Evolutionary conservation across 2,797 vertebrate species (phyloP), one percentile per base, ranked within the genome.

Genomic region (Gallinago nigripennis): DNA sequence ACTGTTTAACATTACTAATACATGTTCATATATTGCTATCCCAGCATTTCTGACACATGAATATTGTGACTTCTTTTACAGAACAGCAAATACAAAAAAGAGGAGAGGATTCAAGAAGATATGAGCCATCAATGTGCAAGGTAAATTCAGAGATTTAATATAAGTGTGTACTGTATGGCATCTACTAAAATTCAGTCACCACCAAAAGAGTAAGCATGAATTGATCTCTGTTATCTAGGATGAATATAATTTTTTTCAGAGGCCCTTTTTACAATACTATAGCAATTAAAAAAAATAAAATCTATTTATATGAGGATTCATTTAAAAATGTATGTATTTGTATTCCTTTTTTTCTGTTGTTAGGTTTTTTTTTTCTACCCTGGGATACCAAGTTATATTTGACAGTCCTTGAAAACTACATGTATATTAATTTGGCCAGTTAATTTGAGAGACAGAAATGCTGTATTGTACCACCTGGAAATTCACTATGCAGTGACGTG

Each of bases 31-130:
- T 7, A 41, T 53, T 53, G 51, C 51, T 53, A 18, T 72, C 28
- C 5, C 30, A 84, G 41, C 11, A 45, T 64, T 78, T 78, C 50
- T 84, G 66, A 71, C 41, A 61, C 21, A 13, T 28, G 5, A 75
- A 60, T 88, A 23, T 68, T 69, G 15, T 69, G 56, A 43, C 54
- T 87, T 89, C 60, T 70, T 94, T 94, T 68, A 45, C 75, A 98
- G 98, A 83, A 51, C 2, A 95, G 66, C 2, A 93, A 97, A 54
- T 82, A 91, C 58, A 88, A 87, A 88, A 95, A 57, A 39, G 92
- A 91, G 48, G 78, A 90, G 25, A 53, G 54, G 31, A 90, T 86
- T 79, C 93, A 76, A 61, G 94, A 83, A 86, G 88, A 91, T 81
- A 25, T 30, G 31, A 81, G 61, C 53, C 70, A 83, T 91, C 94